These are phyloP conservation scores for Spheniscus humboldti DNA, from an alignment of 2,797 vertebrate species.

Conservation along the genomic window DNA sequence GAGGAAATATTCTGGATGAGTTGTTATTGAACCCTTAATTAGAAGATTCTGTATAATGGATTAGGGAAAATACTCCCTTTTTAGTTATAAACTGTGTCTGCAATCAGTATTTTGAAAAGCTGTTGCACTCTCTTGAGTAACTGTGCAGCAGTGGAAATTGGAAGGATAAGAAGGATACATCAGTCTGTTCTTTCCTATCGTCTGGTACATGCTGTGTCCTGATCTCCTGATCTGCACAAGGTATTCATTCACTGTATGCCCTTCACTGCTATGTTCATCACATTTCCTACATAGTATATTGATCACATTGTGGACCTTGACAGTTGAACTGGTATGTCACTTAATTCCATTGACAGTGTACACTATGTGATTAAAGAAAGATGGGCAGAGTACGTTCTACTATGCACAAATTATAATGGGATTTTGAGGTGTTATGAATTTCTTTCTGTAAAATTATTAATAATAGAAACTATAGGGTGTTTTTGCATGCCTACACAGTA, in stretches of 20 bases:
- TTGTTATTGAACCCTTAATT: background rate
- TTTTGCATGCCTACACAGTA: background rate
- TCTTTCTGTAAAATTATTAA: background rate
- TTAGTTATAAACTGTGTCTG: background rate
- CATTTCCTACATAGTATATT: background rate
- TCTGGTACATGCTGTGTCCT: constrained; percentile 1
- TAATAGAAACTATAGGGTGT: background rate
- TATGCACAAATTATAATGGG: background rate
- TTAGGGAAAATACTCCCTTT: background rate
- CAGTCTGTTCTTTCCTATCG: constrained; percentile 11
- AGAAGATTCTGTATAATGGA: background rate
- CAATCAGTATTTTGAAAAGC: background rate
- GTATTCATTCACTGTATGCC: constrained; percentile 31
- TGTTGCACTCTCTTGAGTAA: background rate
- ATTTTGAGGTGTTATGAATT: background rate
- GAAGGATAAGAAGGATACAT: constrained; percentile 27
- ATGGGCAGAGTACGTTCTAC: background rate
- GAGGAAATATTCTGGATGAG: background rate
- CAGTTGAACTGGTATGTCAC: background rate
- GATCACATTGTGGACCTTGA: constrained; percentile 6
- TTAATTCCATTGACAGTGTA: background rate
- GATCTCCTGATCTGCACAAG: constrained; percentile 43
- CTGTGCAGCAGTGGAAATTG: background rate
- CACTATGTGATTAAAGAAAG: background rate
- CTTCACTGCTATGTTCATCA: background rate